Conservation (phyloP, 2,888 invertebrate genomes). For the Flexamia atlantica region DNA sequence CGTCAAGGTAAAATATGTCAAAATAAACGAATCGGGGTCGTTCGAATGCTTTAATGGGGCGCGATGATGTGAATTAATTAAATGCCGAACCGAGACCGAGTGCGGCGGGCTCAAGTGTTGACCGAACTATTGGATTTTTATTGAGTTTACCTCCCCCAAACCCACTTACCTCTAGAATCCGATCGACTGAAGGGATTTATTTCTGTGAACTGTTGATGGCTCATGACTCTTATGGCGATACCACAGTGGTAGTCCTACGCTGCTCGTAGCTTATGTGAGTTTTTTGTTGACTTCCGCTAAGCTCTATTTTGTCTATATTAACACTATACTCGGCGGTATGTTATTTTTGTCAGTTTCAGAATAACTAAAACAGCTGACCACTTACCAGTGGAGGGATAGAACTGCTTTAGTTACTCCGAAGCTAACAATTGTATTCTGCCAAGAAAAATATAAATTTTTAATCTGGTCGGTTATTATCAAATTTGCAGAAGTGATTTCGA, state of each 20-base stretch:
- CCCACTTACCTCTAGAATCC: constrained; percentile 18
- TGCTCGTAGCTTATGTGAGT: no score
- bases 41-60: constrained; percentile 10
- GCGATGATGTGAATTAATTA: constrained; percentile 43
- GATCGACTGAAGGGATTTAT: constrained; percentile 6
- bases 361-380: no score
- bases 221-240: background rate
- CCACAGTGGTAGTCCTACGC: background rate
- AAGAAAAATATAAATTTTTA: no score
- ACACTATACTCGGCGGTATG: no score
- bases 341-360: no score
- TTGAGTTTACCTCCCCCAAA: constrained; percentile 40
- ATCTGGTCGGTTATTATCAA: no score
- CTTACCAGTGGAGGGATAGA: no score
- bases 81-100: constrained; percentile 29
- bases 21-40: background rate
- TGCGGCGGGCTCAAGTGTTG: constrained; percentile 47
- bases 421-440: no score
- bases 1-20: constrained; percentile 18
- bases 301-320: no score
- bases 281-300: no score
- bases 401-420: no score
- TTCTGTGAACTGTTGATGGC: background rate
- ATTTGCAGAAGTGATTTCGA: no score
- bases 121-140: constrained; percentile 59